phyloP scores from a whole-genome alignment of 2,113 vertebrate species.

The Tragelaphus strepsiceros region DNA sequence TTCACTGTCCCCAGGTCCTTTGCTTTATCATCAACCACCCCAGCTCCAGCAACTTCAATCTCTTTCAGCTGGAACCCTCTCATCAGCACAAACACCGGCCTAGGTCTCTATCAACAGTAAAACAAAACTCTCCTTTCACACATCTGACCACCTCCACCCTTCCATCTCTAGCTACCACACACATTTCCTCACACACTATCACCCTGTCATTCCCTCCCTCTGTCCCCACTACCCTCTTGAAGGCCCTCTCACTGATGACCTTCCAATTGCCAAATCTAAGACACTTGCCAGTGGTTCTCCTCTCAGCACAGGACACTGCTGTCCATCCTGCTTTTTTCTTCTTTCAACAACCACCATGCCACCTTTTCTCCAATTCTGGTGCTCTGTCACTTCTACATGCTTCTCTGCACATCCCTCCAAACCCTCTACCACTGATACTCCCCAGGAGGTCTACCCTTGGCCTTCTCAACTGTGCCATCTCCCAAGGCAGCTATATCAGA shows the following conservation, averaged over 20 bases:
- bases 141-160: background rate
- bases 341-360: background rate
- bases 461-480: background rate
- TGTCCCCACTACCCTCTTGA: background rate
- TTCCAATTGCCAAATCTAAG: background rate
- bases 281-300: background rate
- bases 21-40: background rate
- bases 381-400: background rate
- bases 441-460: background rate
- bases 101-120: background rate
- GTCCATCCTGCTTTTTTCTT: background rate
- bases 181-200: background rate
- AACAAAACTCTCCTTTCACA: background rate
- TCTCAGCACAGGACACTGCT: background rate
- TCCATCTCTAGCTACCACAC: background rate
- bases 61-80: background rate
- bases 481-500: background rate
- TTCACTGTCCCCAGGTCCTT: background rate
- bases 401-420: background rate
- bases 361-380: background rate
- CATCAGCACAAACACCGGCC: background rate
- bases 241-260: background rate
- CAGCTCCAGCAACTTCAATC: background rate
- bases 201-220: background rate
- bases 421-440: background rate